These are phyloP conservation scores for Epizoanthus scotinus DNA, from an alignment of 92 coral and sea anemone genomes.

Conservation along the genomic window DNA sequence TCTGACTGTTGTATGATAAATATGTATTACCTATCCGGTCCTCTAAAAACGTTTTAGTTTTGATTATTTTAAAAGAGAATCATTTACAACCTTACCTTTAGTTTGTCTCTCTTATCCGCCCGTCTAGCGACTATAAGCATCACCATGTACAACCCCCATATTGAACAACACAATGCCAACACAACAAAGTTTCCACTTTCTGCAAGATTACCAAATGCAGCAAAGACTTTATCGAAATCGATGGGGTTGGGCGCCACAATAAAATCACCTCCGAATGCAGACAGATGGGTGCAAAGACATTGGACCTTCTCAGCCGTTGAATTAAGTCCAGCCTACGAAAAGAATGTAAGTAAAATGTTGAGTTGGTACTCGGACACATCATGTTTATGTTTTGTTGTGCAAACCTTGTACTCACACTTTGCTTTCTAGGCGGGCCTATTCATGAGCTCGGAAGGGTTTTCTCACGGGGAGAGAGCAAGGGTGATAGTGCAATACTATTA, in stretches of 20 bases:
- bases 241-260: slow-evolving; percentile 96
- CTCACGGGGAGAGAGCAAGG: too few relatives aligned
- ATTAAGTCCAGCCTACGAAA: slow-evolving; percentile 26
- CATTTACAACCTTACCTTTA: slow-evolving; percentile 49
- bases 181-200: slow-evolving; percentile 86
- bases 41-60: background rate
- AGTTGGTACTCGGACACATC: too few relatives aligned
- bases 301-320: slow-evolving; percentile 52
- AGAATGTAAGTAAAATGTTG: too few relatives aligned
- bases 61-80: too few relatives aligned
- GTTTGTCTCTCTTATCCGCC: slow-evolving; percentile 69
- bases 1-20: too few relatives aligned
- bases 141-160: slow-evolving; percentile 65
- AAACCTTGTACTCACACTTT: too few relatives aligned
- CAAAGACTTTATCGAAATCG: slow-evolving; percentile 82
- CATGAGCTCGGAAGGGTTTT: too few relatives aligned
- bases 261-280: slow-evolving; percentile 94
- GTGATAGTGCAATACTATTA: too few relatives aligned
- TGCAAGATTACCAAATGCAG: slow-evolving; percentile 68
- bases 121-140: slow-evolving; percentile 81
- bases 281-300: slow-evolving; percentile 83
- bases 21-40: background rate
- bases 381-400: too few relatives aligned
- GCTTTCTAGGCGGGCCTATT: too few relatives aligned
- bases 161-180: slow-evolving; percentile 65